Evolutionary conservation across 2,888 invertebrate species (phyloP).

Genomic region (Mystacides longicornis): DNA sequence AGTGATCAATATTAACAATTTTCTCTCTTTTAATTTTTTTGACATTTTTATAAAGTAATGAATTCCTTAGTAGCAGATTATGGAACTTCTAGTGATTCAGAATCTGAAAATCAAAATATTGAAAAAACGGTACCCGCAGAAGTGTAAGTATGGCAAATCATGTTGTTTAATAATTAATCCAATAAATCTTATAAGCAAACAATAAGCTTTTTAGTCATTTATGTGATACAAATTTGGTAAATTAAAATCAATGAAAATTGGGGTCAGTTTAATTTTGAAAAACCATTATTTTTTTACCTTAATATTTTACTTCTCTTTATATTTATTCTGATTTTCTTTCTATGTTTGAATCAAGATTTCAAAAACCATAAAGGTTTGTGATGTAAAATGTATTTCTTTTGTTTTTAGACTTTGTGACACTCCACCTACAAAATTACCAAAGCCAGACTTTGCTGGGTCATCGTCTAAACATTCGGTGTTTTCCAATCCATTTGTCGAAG

Average conservation of each 20-base stretch:
- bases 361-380: too few relatives aligned
- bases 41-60: conserved; percentile 34
- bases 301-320: too few relatives aligned
- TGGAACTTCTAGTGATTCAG: conserved; percentile 49
- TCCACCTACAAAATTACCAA: conserved; percentile 32
- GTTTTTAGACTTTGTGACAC: conserved; percentile 13
- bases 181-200: too few relatives aligned
- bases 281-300: too few relatives aligned
- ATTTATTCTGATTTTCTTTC: too few relatives aligned
- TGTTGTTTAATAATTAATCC: background rate
- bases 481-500: conserved; percentile 78
- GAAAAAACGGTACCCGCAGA: conserved; percentile 27
- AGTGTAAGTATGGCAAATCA: conserved; percentile 40
- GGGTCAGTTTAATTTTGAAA: too few relatives aligned
- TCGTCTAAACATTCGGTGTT: conserved; percentile 68
- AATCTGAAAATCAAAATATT: conserved; percentile 35
- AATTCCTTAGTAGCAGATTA: conserved; percentile 63
- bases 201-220: too few relatives aligned
- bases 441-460: conserved; percentile 53
- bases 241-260: too few relatives aligned
- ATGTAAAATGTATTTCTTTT: background rate
- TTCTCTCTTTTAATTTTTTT: background rate
- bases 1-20: background rate
- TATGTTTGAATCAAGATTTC: too few relatives aligned
- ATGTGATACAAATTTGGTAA: too few relatives aligned